A percentile compares a stretch with the other conserved stretches of the same genome.
phyloP scores from a whole-genome alignment of 2,797 vertebrate species.

The Parauchenoglanis punctatus region DNA sequence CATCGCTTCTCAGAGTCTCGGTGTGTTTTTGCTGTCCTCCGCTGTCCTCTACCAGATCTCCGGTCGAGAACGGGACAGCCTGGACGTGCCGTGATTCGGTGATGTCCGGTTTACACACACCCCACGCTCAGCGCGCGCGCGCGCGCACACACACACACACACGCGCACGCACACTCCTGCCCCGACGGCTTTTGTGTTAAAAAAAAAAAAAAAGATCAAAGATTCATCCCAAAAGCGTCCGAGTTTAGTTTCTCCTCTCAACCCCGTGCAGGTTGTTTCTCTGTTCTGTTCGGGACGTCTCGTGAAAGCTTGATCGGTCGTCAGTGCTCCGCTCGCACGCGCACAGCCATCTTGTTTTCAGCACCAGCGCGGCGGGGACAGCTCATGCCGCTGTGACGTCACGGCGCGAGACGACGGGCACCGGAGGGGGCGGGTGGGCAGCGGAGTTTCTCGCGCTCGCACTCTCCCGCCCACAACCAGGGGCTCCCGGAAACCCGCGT shows the following conservation, averaged over 20 bases:
- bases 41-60: slow-evolving; percentile 65
- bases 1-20: slow-evolving; percentile 74
- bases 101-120: slow-evolving; percentile 12
- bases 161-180: not conserved
- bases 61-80: slow-evolving; percentile 42
- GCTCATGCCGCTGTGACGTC: slow-evolving; percentile 72
- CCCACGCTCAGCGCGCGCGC: not conserved
- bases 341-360: slow-evolving; percentile 82
- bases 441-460: slow-evolving; percentile 42
- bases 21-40: slow-evolving; percentile 40
- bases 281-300: slow-evolving; percentile 50
- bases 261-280: slow-evolving; percentile 37
- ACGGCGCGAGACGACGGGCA: slow-evolving; percentile 65
- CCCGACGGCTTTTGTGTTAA: not conserved
- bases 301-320: slow-evolving; percentile 48
- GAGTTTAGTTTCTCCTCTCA: slow-evolving; percentile 36
- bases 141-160: not conserved
- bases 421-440: slow-evolving; percentile 22
- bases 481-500: slow-evolving; percentile 10
- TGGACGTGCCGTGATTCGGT: slow-evolving; percentile 59
- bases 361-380: slow-evolving; percentile 64
- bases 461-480: slow-evolving; percentile 1
- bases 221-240: not conserved
- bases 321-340: slow-evolving; percentile 70
- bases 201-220: not conserved